These are phyloP conservation scores for Rambutsinella grinnellia DNA, from an alignment of 2,888 invertebrate genomes.

Conservation along the genomic window DNA sequence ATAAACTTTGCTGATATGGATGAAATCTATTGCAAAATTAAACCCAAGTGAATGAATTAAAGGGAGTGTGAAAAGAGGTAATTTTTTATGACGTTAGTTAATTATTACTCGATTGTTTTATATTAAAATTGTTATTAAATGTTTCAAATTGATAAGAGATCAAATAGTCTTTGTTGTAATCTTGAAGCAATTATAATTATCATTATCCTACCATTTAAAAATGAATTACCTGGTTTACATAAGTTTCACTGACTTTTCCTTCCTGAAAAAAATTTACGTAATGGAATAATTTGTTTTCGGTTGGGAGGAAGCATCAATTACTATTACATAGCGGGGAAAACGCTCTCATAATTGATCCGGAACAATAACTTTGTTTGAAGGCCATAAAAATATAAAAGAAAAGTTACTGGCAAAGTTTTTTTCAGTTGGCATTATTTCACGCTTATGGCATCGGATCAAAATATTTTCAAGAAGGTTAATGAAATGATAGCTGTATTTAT, in stretches of 20 bases:
- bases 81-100: too few species aligned
- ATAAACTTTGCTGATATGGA: constrained; percentile 38
- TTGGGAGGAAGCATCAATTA: not conserved
- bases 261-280: not conserved
- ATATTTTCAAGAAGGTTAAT: too few species aligned
- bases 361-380: not conserved
- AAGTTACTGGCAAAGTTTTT: too few species aligned
- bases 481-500: too few species aligned
- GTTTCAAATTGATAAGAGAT: too few species aligned
- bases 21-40: constrained; percentile 47
- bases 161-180: too few species aligned
- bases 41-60: constrained; percentile 2
- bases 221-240: not conserved
- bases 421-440: too few species aligned
- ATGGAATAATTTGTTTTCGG: not conserved
- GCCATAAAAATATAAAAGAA: not conserved
- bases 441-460: too few species aligned
- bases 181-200: too few species aligned
- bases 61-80: too few species aligned
- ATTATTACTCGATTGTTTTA: too few species aligned
- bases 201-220: not conserved
- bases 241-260: not conserved
- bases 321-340: not conserved
- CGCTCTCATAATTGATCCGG: not conserved
- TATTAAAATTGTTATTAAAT: too few species aligned